phyloP scores from a whole-genome alignment of 1,140 invertebrate species.

The Diploscapter pachys region DNA sequence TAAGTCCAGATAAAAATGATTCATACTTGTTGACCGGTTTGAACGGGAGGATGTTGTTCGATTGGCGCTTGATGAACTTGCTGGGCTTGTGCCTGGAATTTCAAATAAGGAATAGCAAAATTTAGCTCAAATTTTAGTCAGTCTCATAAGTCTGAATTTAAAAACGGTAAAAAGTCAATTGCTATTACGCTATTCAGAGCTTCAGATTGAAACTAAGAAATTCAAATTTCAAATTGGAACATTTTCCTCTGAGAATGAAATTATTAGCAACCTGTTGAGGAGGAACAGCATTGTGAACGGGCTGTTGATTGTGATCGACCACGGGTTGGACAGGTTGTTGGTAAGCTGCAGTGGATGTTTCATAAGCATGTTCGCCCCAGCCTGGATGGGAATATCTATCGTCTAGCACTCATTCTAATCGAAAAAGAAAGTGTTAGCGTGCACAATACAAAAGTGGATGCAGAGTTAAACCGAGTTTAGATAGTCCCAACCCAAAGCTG shows the following conservation, averaged over 20 bases:
- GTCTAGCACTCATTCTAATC: slow-evolving; percentile 7
- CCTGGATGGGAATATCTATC: not conserved
- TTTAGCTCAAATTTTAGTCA: too few relatives aligned
- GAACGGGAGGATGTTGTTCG: not conserved
- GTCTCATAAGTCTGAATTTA: slow-evolving; percentile 1
- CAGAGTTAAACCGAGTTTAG: too few relatives aligned
- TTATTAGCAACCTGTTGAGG: slow-evolving; percentile 3
- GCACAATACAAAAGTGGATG: not conserved
- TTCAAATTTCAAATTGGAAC: not conserved
- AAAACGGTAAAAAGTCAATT: too few relatives aligned
- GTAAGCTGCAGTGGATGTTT: slow-evolving; percentile 24
- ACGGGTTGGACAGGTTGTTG: slow-evolving; percentile 10
- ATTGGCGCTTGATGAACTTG: slow-evolving; percentile 42
- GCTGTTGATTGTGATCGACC: slow-evolving; percentile 2
- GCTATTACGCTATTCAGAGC: too few relatives aligned
- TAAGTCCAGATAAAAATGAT: too few relatives aligned
- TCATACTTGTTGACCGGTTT: too few relatives aligned
- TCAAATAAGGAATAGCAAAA: not conserved
- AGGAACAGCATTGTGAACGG: not conserved
- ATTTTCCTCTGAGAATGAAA: too few relatives aligned
- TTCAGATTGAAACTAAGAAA: not conserved
- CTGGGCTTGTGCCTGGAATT: slow-evolving; percentile 18
- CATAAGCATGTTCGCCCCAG: slow-evolving; percentile 37
- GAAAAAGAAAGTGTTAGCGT: slow-evolving; percentile 3
- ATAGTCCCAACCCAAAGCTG: too few relatives aligned